A percentile compares a stretch with the other conserved stretches of the same genome.
Conservation (phyloP, 2,888 invertebrate genomes). For the Brachyopa scutellaris region DNA sequence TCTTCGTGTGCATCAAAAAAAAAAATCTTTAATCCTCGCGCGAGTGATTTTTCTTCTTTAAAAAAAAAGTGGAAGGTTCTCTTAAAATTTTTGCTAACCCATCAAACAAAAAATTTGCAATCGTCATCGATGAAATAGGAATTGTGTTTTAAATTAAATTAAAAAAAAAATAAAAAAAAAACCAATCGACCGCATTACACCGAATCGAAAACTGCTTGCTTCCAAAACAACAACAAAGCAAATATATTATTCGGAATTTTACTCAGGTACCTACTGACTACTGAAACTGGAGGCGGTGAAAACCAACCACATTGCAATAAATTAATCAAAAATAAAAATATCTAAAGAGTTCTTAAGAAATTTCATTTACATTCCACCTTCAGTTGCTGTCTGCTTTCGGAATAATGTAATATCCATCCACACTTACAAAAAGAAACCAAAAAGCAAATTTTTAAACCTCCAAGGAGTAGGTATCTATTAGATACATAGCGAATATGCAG, state of each 20-base stretch:
- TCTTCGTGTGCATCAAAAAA: no score
- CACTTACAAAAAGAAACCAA: constrained; percentile 23
- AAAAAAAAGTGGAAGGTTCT: neutral
- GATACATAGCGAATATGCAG: constrained; percentile 33
- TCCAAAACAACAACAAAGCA: constrained; percentile 18
- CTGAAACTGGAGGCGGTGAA: constrained; percentile 68
- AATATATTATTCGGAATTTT: constrained; percentile 46
- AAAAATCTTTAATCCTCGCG: no score
- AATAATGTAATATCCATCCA: constrained; percentile 18
- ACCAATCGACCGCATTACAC: constrained; percentile 1
- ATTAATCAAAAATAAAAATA: constrained; percentile 26
- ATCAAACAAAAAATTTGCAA: constrained; percentile 15
- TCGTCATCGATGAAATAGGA: constrained; percentile 27
- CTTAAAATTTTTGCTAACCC: neutral
- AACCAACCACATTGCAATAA: constrained; percentile 43
- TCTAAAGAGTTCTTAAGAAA: constrained; percentile 40
- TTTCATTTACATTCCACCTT: constrained; percentile 61
- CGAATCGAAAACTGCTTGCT: constrained; percentile 19
- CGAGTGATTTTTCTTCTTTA: no score
- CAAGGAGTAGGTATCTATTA: neutral
- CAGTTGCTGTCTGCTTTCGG: constrained; percentile 67
- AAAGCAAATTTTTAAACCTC: neutral
- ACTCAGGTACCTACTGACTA: constrained; percentile 31
- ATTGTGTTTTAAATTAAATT: neutral
- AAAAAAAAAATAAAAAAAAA: constrained; percentile 9